A percentile compares a stretch with the other conserved stretches of the same genome.
Evolutionary conservation across 2,888 invertebrate species (phyloP).

Genomic region (Mythimna pallens): DNA sequence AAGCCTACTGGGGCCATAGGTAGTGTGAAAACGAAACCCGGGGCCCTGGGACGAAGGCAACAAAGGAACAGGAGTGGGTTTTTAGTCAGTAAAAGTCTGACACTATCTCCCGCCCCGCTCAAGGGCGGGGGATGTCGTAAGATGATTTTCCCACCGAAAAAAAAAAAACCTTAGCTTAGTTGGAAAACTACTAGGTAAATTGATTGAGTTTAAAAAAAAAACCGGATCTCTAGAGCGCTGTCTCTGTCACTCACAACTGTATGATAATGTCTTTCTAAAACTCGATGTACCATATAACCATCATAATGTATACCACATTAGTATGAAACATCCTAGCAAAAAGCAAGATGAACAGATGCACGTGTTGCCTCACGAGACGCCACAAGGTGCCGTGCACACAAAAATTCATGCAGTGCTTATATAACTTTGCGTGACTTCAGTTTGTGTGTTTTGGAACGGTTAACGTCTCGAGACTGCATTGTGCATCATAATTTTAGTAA

Average conservation of each 20-base stretch:
- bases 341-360: constrained; percentile 8
- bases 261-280: not conserved
- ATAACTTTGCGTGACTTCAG: constrained; percentile 14
- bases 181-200: not conserved
- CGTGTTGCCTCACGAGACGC: constrained; percentile 8
- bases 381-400: not conserved
- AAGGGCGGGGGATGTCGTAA: too few species aligned
- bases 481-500: constrained; percentile 18
- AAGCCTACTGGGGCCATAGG: too few species aligned
- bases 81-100: too few species aligned
- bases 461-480: constrained; percentile 2
- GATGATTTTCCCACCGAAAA: too few species aligned
- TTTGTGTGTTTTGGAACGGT: constrained; percentile 9
- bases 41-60: too few species aligned
- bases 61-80: too few species aligned
- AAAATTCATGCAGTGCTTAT: constrained; percentile 13
- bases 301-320: not conserved
- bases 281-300: not conserved
- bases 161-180: not conserved
- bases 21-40: too few species aligned
- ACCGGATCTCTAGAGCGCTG: not conserved
- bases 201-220: not conserved
- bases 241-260: not conserved
- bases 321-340: not conserved
- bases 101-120: too few species aligned